phyloP scores from a whole-genome alignment of 1,140 invertebrate genomes.

The Pseudoatta argentina region DNA sequence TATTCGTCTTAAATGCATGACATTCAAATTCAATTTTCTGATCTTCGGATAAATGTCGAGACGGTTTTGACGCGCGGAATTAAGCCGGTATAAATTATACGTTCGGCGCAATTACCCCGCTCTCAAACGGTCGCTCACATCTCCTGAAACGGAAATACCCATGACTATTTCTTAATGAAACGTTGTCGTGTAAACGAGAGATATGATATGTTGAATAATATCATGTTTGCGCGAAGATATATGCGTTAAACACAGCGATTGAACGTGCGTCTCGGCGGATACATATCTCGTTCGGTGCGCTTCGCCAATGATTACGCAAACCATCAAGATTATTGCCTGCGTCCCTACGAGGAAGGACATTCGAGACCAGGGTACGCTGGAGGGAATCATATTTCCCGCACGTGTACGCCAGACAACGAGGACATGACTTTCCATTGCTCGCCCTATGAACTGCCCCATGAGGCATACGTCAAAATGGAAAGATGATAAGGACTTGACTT shows the following conservation, averaged over 20 bases:
- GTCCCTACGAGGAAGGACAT: conserved; percentile 64
- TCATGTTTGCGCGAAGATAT: conserved; percentile 12
- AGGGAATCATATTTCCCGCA: conserved; percentile 69
- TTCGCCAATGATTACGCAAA: conserved; percentile 50
- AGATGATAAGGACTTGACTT: conserved; percentile 14
- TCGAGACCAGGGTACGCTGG: conserved; percentile 52
- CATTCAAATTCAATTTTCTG: conserved; percentile 32
- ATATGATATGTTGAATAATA: conserved; percentile 3
- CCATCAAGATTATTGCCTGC: conserved; percentile 62
- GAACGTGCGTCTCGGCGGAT: not conserved
- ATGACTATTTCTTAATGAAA: conserved; percentile 11
- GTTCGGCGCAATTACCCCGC: conserved; percentile 24
- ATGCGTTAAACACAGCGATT: not conserved
- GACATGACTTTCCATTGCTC: not conserved
- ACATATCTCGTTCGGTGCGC: not conserved
- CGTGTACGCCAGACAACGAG: conserved; percentile 67
- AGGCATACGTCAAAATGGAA: conserved; percentile 31
- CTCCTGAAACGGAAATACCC: conserved; percentile 28
- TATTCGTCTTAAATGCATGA: conserved; percentile 8
- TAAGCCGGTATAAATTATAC: conserved; percentile 17
- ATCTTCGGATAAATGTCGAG: conserved; percentile 30
- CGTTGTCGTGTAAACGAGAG: not conserved
- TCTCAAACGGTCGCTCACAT: conserved; percentile 12
- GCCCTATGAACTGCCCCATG: not conserved
- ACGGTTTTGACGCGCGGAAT: conserved; percentile 25